These are phyloP conservation scores for Hyposoter dolosus DNA, from an alignment of 2,888 invertebrate species.

Conservation along the genomic window DNA sequence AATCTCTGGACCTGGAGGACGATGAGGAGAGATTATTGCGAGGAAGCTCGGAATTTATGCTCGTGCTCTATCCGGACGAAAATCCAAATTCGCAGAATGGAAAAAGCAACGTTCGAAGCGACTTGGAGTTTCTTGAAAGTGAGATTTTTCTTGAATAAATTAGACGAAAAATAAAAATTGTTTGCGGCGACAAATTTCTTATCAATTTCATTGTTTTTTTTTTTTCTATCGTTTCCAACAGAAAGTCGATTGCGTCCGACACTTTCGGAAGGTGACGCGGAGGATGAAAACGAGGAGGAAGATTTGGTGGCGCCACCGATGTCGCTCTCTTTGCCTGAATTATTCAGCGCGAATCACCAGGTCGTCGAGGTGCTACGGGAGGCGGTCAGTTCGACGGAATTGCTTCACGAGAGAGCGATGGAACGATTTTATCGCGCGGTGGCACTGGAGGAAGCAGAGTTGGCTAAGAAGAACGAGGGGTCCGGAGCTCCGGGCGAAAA, in stretches of 20 bases:
- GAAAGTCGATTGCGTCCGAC: constrained; percentile 56
- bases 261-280: constrained; percentile 61
- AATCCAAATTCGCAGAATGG: constrained; percentile 74
- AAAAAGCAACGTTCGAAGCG: constrained; percentile 30
- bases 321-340: constrained; percentile 93
- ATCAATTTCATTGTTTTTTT: background rate
- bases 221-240: constrained; percentile 5
- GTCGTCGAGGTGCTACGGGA: constrained; percentile 87
- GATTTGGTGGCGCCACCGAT: constrained; percentile 91
- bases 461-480: constrained; percentile 72
- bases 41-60: constrained; percentile 93
- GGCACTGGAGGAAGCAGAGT: constrained; percentile 89
- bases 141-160: constrained; percentile 24
- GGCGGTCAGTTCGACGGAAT: constrained; percentile 93
- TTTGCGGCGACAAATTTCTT: background rate
- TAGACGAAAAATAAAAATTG: background rate
- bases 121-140: constrained; percentile 58
- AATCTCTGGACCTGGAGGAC: constrained; percentile 56
- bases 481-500: constrained; percentile 55
- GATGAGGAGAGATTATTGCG: constrained; percentile 85
- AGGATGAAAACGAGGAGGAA: constrained; percentile 85
- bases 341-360: constrained; percentile 87
- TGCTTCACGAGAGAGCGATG: constrained; percentile 93
- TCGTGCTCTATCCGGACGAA: constrained; percentile 89
- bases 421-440: constrained; percentile 92